Conservation (phyloP, 2,888 invertebrate species). For the Achlya flavicornis region DNA sequence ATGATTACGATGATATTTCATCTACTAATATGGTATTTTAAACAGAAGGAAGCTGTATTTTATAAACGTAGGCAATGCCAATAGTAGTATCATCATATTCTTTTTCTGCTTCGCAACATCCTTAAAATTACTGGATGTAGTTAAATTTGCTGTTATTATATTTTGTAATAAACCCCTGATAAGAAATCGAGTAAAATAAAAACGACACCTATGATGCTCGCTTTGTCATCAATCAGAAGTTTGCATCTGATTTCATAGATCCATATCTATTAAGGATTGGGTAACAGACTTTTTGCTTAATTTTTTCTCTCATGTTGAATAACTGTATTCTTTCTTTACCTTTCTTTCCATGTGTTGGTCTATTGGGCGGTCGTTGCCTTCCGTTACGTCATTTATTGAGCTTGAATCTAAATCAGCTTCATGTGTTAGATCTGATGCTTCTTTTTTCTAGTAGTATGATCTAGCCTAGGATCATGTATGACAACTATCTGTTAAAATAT, state of each 20-base stretch:
- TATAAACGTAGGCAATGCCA: conserved; percentile 15
- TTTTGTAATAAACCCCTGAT: neutral
- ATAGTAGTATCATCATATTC: neutral
- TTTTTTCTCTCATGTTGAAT: neutral
- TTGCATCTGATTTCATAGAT: neutral
- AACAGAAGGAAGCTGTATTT: conserved; percentile 15
- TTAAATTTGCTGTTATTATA: neutral
- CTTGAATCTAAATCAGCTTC: neutral
- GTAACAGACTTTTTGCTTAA: neutral
- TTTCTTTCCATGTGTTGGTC: conserved; percentile 18
- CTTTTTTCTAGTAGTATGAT: no score
- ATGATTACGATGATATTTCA: conserved; percentile 11
- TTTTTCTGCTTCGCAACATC: neutral
- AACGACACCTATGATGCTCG: no score
- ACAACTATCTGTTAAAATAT: no score
- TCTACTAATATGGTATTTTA: conserved; percentile 13
- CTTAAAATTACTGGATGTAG: no score
- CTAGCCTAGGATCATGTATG: no score
- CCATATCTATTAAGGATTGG: neutral
- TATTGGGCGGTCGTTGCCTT: conserved; percentile 39
- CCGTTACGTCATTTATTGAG: conserved; percentile 30
- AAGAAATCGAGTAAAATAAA: no score
- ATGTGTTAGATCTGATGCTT: no score
- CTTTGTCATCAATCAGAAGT: no score
- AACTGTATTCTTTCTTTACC: conserved; percentile 6